Conservation (phyloP, 1,140 invertebrate genomes). For the Lasioglossum baleicum region DNA sequence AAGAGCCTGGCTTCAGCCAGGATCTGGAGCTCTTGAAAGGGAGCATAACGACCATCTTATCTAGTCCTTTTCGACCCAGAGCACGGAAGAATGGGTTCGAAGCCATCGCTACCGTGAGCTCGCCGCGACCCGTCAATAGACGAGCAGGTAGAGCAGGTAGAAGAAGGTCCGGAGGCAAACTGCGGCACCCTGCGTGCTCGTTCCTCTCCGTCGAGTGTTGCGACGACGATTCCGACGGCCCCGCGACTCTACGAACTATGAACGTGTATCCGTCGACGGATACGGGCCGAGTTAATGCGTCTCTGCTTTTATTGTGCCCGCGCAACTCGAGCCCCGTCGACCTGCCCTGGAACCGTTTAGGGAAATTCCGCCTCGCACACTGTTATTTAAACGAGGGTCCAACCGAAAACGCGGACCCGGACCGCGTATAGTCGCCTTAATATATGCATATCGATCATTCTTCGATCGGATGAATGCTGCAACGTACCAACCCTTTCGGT, state of each 20-base stretch:
- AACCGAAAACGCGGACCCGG: constrained; percentile 64
- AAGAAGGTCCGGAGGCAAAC: constrained; percentile 43
- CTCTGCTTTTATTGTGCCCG: constrained; percentile 77
- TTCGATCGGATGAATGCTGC: constrained; percentile 66
- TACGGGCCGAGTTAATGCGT: constrained; percentile 72
- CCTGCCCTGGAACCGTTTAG: constrained; percentile 75
- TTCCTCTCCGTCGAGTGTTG: neutral
- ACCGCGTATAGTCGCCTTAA: constrained; percentile 40
- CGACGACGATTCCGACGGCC: constrained; percentile 15
- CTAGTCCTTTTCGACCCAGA: too few species aligned
- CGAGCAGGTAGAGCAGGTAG: constrained; percentile 78
- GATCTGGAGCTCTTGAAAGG: too few species aligned
- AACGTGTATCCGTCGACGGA: constrained; percentile 28
- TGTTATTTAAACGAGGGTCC: constrained; percentile 79
- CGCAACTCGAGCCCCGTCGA: constrained; percentile 68
- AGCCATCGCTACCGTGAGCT: neutral
- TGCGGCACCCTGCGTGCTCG: constrained; percentile 29
- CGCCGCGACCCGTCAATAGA: constrained; percentile 44
- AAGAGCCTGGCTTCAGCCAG: too few species aligned
- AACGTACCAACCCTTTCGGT: constrained; percentile 63
- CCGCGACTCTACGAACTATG: neutral
- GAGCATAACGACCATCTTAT: too few species aligned
- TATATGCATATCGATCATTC: constrained; percentile 77
- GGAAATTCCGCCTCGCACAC: constrained; percentile 73
- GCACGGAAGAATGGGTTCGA: neutral